Conservation (phyloP, 1,140 invertebrate species). For the Drosophila pseudoananassae region DNA sequence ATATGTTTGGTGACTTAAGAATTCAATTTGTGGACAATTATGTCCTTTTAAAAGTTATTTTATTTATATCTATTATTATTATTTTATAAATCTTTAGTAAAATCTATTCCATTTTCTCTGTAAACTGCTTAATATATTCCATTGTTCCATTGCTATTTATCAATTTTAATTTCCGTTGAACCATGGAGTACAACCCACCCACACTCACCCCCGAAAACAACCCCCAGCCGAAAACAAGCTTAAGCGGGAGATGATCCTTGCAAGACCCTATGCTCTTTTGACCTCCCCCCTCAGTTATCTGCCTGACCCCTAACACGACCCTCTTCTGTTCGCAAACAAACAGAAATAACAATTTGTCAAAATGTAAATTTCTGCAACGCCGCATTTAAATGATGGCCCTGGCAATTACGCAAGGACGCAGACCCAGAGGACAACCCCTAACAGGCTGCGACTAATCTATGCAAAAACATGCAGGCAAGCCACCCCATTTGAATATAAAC, state of each 20-base stretch:
- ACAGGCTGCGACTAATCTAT: conserved; percentile 78
- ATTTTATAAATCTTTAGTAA: neutral
- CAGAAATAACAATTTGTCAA: conserved; percentile 75
- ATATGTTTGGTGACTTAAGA: conserved; percentile 2
- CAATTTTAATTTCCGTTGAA: neutral
- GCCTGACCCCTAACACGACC: conserved; percentile 50
- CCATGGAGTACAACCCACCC: conserved; percentile 32
- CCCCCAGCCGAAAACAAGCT: conserved; percentile 15
- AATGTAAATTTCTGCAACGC: conserved; percentile 73
- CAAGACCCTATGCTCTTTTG: conserved; percentile 54
- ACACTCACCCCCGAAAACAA: conserved; percentile 21
- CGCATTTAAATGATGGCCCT: conserved; percentile 66
- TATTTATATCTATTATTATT: no score
- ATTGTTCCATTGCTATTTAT: conserved; percentile 13
- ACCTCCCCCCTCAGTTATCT: conserved; percentile 36
- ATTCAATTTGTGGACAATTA: neutral
- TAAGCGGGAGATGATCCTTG: conserved; percentile 35
- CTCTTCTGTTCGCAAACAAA: conserved; percentile 48
- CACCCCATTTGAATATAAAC: conserved; percentile 62
- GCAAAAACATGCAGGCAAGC: conserved; percentile 71
- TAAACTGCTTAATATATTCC: neutral
- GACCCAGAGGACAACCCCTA: conserved; percentile 46
- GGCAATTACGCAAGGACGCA: conserved; percentile 60
- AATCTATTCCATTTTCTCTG: no score
- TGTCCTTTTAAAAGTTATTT: no score